Evolutionary conservation across 2,113 vertebrate species (phyloP), one percentile per base, ranked within the genome.

Genomic region (Rhineura floridana): DNA sequence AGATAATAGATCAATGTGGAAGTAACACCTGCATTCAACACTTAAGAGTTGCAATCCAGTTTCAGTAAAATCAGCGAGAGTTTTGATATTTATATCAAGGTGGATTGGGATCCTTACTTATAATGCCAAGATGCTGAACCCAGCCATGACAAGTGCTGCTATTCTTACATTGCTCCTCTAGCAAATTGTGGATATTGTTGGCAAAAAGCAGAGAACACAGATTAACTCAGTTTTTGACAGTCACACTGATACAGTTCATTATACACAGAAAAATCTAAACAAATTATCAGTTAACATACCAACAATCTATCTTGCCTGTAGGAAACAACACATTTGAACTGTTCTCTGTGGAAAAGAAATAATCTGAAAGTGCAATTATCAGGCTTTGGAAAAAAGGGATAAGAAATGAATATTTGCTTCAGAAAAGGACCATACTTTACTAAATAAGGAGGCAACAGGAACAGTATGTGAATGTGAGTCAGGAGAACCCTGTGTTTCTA

Each of bases 401-500:
- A 79, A 85, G 77, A 59, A 91, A 92, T 86, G 89, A 87, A 42
- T 6, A 0, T 42, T 59, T 4, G 59, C 33, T 67, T 88, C 39
- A 83, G 48, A 67, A 84, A 52, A 92, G 84, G 81, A 80, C 79
- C 81, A 83, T n/a, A 88, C 59, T 55, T 89, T 91, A 30, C 73
- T 87, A 94, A 93, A 91, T 75, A 91, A 88, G 90, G 75, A 92
- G 81, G 19, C 79, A 87, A 72, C 23, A 73, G n/a, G 48, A 2
- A 1, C 86, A 92, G 67, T 17, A 76, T 76, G 73, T 88, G 46
- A 65, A 86, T 48, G 86, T 5, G 15, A 93, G 83, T 63, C 79
- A 90, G 42, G n/a, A 10, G 90, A 91, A 80, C 90, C 94, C 70
- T 91, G 79, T 2, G 77, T 91, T 95, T 95, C 93, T 85, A 92